Conservation (phyloP, 2,888 invertebrate genomes). For the Hydroisotoma schaefferi region DNA sequence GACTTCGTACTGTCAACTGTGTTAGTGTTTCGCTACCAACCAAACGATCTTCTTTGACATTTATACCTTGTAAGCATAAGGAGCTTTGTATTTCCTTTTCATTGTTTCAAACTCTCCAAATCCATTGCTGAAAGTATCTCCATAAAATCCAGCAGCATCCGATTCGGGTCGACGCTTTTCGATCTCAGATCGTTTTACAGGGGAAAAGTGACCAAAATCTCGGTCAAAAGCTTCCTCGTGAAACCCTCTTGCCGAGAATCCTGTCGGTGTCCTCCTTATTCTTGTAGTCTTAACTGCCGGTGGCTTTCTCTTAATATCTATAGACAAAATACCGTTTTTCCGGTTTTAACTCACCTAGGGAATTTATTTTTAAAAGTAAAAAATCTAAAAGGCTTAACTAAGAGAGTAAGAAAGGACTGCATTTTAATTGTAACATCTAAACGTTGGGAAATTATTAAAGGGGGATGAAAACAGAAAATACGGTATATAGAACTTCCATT, state of each 20-base stretch:
- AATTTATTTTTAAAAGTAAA: too few species aligned
- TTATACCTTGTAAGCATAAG: slow-evolving; percentile 12
- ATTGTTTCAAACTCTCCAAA: slow-evolving; percentile 49
- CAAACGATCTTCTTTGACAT: too few species aligned
- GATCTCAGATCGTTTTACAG: slow-evolving; percentile 41
- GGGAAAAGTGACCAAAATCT: slow-evolving; percentile 48
- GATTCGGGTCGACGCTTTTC: slow-evolving; percentile 47
- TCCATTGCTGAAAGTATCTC: slow-evolving; percentile 47
- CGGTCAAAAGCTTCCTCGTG: slow-evolving; percentile 48
- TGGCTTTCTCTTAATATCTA: slow-evolving; percentile 2
- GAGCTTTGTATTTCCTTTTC: slow-evolving; percentile 34
- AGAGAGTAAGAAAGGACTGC: too few species aligned
- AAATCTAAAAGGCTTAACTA: too few species aligned
- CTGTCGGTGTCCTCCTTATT: slow-evolving; percentile 47
- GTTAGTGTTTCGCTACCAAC: too few species aligned
- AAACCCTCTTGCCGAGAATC: slow-evolving; percentile 48
- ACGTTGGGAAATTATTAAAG: too few species aligned
- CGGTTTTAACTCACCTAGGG: too few species aligned
- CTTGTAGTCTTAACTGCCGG: slow-evolving; percentile 41
- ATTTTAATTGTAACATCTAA: too few species aligned
- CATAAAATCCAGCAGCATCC: slow-evolving; percentile 47
- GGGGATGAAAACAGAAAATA: too few species aligned
- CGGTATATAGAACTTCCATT: too few species aligned
- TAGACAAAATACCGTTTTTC: too few species aligned
- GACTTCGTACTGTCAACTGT: too few species aligned